A percentile compares a stretch with the other conserved stretches of the same genome.
These are phyloP conservation scores for Dryobota labecula DNA, from an alignment of 2,888 invertebrate genomes.

Conservation along the genomic window DNA sequence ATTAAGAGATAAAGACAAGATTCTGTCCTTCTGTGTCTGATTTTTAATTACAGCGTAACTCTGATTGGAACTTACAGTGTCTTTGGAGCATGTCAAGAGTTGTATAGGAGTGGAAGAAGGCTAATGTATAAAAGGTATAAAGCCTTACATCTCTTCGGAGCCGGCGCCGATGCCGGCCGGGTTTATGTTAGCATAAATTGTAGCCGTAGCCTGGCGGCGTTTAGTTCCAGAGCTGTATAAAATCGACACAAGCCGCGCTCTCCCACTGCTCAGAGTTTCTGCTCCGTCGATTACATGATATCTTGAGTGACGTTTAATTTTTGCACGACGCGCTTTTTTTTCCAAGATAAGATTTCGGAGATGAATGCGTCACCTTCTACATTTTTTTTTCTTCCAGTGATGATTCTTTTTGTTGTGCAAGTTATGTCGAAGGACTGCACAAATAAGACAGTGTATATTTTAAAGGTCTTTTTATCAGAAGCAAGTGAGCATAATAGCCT, in stretches of 20 bases:
- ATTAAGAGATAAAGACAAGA: constrained; percentile 39
- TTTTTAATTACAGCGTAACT: constrained; percentile 74
- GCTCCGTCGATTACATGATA: constrained; percentile 82
- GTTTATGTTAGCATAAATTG: constrained; percentile 83
- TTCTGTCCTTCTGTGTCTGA: constrained; percentile 58
- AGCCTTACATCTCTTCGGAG: constrained; percentile 71
- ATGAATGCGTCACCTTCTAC: constrained; percentile 26
- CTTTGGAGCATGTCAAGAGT: constrained; percentile 65
- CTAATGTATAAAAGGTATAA: constrained; percentile 67
- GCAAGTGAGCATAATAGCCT: background rate
- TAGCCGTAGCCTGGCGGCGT: constrained; percentile 73
- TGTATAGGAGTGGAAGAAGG: constrained; percentile 68
- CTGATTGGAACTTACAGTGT: constrained; percentile 72
- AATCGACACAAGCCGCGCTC: constrained; percentile 80
- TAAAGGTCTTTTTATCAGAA: background rate
- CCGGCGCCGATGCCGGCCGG: constrained; percentile 69
- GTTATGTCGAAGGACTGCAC: constrained; percentile 1
- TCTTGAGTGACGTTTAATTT: constrained; percentile 85
- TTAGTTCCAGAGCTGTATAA: constrained; percentile 76
- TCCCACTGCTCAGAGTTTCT: constrained; percentile 74
- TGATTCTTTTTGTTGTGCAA: constrained; percentile 2
- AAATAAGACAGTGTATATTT: background rate
- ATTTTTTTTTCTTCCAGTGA: constrained; percentile 8
- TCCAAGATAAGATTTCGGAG: constrained; percentile 40
- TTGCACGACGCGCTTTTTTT: constrained; percentile 70